These are phyloP conservation scores for Epizoanthus rinbou DNA, from an alignment of 92 coral and sea anemone species.

Conservation along the genomic window DNA sequence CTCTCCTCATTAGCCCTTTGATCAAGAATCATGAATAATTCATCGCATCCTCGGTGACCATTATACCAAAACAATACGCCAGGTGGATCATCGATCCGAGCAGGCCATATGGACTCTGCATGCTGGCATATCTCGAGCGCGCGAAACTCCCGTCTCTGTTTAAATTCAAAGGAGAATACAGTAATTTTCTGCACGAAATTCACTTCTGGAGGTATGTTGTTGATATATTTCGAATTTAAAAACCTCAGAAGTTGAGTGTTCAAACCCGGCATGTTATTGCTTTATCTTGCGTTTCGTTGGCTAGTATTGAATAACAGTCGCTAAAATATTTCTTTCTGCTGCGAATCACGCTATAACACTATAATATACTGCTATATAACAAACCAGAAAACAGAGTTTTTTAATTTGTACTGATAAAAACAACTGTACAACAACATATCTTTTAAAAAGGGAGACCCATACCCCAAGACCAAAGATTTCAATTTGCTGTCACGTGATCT, in stretches of 20 bases:
- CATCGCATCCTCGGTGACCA: constrained; percentile 15
- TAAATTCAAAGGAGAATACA: background rate
- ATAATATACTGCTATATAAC: no score
- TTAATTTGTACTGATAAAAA: no score
- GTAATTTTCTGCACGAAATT: background rate
- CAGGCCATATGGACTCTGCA: constrained; percentile 22
- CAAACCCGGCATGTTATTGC: background rate
- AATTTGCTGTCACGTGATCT: constrained; percentile 23
- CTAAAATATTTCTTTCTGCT: no score
- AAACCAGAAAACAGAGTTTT: no score
- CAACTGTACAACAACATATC: background rate
- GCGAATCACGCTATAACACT: no score
- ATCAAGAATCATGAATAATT: constrained; percentile 43
- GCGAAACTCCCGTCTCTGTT: background rate
- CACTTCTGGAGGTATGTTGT: background rate
- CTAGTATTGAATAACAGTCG: background rate
- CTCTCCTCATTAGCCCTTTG: constrained; percentile 47
- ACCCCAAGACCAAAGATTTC: background rate
- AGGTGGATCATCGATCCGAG: constrained; percentile 1
- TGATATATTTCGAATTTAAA: background rate
- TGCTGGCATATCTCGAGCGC: background rate
- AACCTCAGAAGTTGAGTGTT: background rate
- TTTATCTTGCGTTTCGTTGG: no score
- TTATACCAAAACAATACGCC: constrained; percentile 24
- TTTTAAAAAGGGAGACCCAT: background rate